Conservation (phyloP, 1,140 invertebrate species). For the Drosophila prosaltans region DNA sequence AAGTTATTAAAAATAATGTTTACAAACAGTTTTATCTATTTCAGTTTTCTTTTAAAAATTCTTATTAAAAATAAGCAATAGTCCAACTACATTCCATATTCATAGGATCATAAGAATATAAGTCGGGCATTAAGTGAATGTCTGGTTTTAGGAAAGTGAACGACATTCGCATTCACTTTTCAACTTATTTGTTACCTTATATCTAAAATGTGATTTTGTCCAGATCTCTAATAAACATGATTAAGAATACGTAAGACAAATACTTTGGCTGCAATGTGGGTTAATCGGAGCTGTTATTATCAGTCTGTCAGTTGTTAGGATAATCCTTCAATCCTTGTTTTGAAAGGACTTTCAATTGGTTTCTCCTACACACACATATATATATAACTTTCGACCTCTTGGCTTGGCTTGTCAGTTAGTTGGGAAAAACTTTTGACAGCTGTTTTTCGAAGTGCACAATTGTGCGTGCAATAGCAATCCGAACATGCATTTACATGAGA, state of each 20-base stretch:
- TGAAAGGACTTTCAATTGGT: neutral
- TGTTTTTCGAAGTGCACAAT: constrained; percentile 11
- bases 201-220: neutral
- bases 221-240: neutral
- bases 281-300: neutral
- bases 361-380: neutral
- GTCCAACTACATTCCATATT: no score
- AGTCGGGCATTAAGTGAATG: no score
- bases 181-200: neutral
- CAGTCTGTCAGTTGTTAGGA: neutral
- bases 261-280: neutral
- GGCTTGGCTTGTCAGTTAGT: neutral
- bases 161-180: no score
- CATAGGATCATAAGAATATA: no score
- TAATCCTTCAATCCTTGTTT: neutral
- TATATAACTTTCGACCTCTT: neutral
- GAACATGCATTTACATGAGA: constrained; percentile 11
- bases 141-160: no score
- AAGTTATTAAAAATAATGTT: no score
- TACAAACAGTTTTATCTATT: no score
- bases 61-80: no score
- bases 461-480: constrained; percentile 6
- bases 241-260: neutral
- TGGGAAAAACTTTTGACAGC: constrained; percentile 8
- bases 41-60: no score